phyloP scores from a whole-genome alignment of 2,113 vertebrate species.

The Carassius auratus region DNA sequence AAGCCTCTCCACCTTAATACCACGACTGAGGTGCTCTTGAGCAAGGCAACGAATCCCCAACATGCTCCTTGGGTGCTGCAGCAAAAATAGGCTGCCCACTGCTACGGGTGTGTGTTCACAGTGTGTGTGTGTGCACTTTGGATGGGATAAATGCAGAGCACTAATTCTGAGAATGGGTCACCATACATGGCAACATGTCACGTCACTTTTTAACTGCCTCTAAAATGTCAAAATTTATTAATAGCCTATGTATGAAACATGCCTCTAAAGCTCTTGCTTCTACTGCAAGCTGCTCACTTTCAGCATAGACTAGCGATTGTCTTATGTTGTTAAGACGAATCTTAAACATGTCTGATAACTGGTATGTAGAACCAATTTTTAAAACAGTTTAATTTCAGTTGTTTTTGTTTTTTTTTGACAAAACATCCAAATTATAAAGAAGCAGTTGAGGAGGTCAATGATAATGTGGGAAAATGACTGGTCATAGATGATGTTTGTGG shows the following conservation, averaged over 20 bases:
- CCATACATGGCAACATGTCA: no score
- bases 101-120: no score
- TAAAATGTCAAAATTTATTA: constrained; percentile 1
- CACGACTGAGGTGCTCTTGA: no score
- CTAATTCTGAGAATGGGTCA: no score
- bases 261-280: background rate
- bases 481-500: background rate
- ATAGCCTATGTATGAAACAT: background rate
- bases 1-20: no score
- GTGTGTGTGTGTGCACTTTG: no score
- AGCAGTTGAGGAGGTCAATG: background rate
- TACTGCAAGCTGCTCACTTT: background rate
- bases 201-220: background rate
- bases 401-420: background rate
- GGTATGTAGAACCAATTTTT: background rate
- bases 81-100: no score
- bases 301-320: background rate
- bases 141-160: no score
- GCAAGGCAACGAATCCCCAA: no score
- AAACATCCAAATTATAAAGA: background rate
- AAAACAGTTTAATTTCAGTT: no score
- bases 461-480: background rate
- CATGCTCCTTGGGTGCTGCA: no score
- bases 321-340: no score
- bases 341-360: background rate